Conservation (phyloP, 2,888 invertebrate genomes). For the Azorinus chamasolen region DNA sequence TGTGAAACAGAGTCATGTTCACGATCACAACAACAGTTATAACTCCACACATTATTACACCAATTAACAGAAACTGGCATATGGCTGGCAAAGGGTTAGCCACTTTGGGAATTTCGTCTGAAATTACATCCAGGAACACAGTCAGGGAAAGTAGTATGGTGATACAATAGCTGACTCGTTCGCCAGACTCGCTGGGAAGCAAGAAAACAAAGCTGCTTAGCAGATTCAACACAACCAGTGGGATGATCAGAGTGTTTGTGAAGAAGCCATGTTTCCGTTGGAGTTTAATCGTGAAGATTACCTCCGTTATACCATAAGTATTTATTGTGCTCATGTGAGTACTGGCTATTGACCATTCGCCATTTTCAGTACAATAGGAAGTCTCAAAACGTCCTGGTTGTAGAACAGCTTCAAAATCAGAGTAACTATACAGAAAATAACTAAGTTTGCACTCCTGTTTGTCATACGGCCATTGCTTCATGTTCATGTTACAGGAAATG, state of each 20-base stretch:
- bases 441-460: conserved; percentile 37
- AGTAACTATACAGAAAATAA: conserved; percentile 13
- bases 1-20: conserved; percentile 11
- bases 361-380: background rate
- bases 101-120: conserved; percentile 17
- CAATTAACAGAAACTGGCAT: background rate
- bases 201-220: conserved; percentile 22
- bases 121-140: conserved; percentile 21
- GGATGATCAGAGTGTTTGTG: conserved; percentile 5
- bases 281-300: background rate
- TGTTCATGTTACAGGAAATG: conserved; percentile 31
- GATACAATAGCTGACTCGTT: conserved; percentile 22
- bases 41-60: background rate
- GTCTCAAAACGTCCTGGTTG: background rate
- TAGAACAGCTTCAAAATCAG: background rate
- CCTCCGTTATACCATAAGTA: conserved; percentile 2
- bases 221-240: conserved; percentile 1
- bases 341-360: conserved; percentile 14
- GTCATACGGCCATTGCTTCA: conserved; percentile 56
- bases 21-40: conserved; percentile 1
- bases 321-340: background rate
- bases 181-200: conserved; percentile 26
- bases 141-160: conserved; percentile 22
- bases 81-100: conserved; percentile 16
- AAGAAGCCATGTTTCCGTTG: conserved; percentile 1